phyloP scores from a whole-genome alignment of 1,140 invertebrate species.

The Diorhabda sublineata region DNA sequence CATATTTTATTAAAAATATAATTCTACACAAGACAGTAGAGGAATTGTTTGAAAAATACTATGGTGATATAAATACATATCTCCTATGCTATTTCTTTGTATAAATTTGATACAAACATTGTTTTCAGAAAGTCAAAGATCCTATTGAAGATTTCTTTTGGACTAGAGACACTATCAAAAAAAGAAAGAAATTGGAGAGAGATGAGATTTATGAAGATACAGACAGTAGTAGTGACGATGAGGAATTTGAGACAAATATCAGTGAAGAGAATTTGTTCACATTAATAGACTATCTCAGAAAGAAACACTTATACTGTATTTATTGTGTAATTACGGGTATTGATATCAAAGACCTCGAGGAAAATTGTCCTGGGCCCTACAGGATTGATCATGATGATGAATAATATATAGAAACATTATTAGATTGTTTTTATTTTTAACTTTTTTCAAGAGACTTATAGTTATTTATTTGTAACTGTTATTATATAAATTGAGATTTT shows the following conservation, averaged over 20 bases:
- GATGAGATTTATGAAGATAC: conserved; percentile 38
- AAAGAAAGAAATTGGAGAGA: conserved; percentile 43
- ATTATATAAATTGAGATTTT: too few relatives aligned
- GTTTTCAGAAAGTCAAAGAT: conserved; percentile 45
- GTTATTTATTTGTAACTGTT: too few relatives aligned
- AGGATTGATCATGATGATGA: conserved; percentile 57
- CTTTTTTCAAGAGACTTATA: too few relatives aligned
- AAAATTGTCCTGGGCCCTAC: conserved; percentile 65
- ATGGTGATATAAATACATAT: conserved; percentile 6
- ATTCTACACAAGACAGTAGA: background rate
- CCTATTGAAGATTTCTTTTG: conserved; percentile 67
- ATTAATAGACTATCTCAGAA: conserved; percentile 64
- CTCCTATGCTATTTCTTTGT: background rate
- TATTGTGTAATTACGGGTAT: conserved; percentile 71
- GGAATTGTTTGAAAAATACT: background rate
- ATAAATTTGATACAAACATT: background rate
- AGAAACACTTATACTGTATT: conserved; percentile 69
- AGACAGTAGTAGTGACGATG: conserved; percentile 36
- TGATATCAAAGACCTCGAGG: conserved; percentile 57
- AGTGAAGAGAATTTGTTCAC: conserved; percentile 39
- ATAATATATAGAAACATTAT: background rate
- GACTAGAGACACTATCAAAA: conserved; percentile 50
- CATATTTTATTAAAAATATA: background rate
- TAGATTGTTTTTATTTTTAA: too few relatives aligned
- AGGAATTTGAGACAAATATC: conserved; percentile 43